Evolutionary conservation across 2,888 invertebrate genomes (phyloP).

Genomic region (Cerastis rubricosa): DNA sequence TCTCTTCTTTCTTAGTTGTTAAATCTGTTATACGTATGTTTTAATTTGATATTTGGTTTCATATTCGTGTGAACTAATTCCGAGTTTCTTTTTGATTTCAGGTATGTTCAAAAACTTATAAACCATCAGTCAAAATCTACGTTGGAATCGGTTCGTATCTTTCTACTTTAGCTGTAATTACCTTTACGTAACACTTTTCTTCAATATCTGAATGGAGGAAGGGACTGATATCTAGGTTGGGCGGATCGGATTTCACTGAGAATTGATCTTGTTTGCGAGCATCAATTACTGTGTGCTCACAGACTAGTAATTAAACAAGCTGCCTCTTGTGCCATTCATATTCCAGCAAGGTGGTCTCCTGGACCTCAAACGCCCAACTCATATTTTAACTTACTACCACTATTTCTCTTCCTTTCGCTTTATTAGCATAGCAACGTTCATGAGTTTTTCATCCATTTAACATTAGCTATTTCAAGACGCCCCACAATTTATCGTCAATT

Average conservation of each 20-base stretch:
- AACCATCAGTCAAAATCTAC: background rate
- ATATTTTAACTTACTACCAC: constrained; percentile 50
- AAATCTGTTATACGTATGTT: background rate
- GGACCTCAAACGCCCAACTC: constrained; percentile 43
- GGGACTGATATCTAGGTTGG: constrained; percentile 51
- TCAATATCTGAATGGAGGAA: constrained; percentile 49
- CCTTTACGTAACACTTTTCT: constrained; percentile 31
- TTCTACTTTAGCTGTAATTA: constrained; percentile 1
- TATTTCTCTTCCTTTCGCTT: constrained; percentile 44
- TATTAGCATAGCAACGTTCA: constrained; percentile 40
- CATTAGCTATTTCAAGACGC: constrained; percentile 41
- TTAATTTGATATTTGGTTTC: background rate
- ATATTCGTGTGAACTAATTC: background rate
- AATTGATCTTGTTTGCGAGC: constrained; percentile 65
- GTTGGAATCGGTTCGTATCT: constrained; percentile 20
- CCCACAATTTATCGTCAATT: constrained; percentile 44
- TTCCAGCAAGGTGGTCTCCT: constrained; percentile 58
- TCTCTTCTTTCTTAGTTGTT: background rate
- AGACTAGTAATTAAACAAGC: constrained; percentile 62
- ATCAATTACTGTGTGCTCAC: constrained; percentile 60
- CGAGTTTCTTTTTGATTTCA: constrained; percentile 48
- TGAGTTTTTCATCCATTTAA: constrained; percentile 48
- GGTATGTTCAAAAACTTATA: constrained; percentile 47
- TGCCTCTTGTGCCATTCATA: constrained; percentile 60
- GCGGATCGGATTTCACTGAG: constrained; percentile 61